Conservation (phyloP, 2,113 vertebrate genomes). For the Alligator sinensis region DNA sequence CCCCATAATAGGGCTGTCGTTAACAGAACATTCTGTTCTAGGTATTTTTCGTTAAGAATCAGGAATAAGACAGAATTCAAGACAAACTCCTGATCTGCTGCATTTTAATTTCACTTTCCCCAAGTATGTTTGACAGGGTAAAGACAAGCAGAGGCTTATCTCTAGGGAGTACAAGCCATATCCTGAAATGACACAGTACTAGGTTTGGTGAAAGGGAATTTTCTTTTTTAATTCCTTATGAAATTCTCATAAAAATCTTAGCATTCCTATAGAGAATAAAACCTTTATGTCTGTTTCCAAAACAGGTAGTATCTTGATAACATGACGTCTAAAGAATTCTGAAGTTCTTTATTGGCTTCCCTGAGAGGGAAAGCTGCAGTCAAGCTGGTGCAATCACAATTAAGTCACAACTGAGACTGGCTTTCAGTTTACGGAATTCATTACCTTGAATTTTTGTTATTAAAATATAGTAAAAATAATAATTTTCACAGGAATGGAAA, state of each 20-base stretch:
- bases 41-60: neutral
- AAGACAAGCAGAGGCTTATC: neutral
- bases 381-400: neutral
- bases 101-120: neutral
- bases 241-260: conserved; percentile 31
- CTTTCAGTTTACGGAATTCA: neutral
- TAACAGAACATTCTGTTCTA: neutral
- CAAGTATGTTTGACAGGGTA: neutral
- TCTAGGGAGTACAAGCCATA: neutral
- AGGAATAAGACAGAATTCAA: neutral
- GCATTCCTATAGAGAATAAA: conserved; percentile 1
- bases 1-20: neutral
- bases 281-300: neutral
- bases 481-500: neutral
- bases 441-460: neutral
- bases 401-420: neutral
- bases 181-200: neutral
- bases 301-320: neutral
- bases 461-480: neutral
- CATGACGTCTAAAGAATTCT: neutral
- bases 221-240: neutral
- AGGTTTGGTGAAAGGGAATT: neutral
- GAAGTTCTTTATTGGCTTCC: neutral
- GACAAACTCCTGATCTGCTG: neutral
- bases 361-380: neutral